Percentiles rank a stretch among this genome's conserved stretches.
phyloP scores from a whole-genome alignment of 2,888 invertebrate species.

The Endotricha flammealis region DNA sequence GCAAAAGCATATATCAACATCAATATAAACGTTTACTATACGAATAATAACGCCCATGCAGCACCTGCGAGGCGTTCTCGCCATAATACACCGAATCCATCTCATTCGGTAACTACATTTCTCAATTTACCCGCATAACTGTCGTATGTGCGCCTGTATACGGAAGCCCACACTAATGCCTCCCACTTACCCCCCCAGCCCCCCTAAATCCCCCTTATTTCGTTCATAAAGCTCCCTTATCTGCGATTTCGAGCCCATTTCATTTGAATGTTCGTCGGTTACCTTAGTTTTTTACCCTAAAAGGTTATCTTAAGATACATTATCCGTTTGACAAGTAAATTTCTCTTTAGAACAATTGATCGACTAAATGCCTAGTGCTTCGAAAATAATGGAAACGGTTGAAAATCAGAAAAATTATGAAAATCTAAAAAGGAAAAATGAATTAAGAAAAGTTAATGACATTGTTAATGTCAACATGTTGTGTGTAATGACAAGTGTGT shows the following conservation, averaged over 20 bases:
- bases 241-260: slow-evolving; percentile 71
- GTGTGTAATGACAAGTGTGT: no score
- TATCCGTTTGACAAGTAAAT: slow-evolving; percentile 21
- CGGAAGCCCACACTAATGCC: slow-evolving; percentile 32
- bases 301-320: slow-evolving; percentile 19
- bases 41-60: slow-evolving; percentile 3
- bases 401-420: no score
- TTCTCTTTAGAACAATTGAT: slow-evolving; percentile 3
- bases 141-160: slow-evolving; percentile 27
- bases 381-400: background rate
- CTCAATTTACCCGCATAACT: slow-evolving; percentile 11
- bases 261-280: slow-evolving; percentile 60
- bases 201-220: slow-evolving; percentile 41
- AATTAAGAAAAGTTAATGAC: no score
- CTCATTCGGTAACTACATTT: slow-evolving; percentile 10
- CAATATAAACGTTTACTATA: background rate
- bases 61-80: slow-evolving; percentile 1
- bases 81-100: slow-evolving; percentile 4
- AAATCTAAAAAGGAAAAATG: no score
- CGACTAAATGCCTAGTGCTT: background rate
- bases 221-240: slow-evolving; percentile 64
- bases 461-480: no score
- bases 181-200: slow-evolving; percentile 16
- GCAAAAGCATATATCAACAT: background rate
- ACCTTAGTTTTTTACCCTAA: slow-evolving; percentile 40